These are phyloP conservation scores for Eulemur albifrons DNA, from an alignment of 2,797 vertebrate species.

Conservation along the genomic window DNA sequence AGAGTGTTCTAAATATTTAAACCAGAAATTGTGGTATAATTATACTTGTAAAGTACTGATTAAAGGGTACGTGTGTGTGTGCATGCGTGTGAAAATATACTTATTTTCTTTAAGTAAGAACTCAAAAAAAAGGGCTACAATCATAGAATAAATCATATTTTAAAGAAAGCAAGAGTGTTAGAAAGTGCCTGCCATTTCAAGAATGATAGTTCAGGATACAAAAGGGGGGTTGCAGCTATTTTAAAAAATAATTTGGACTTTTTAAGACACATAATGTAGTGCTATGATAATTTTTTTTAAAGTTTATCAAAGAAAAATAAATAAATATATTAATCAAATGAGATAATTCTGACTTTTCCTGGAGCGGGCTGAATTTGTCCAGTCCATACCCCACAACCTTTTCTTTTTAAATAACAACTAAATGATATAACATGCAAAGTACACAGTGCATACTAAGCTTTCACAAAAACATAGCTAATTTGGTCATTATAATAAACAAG, in stretches of 20 bases:
- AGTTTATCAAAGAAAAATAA: not conserved
- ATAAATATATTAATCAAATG: not conserved
- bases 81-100: not conserved
- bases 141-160: not conserved
- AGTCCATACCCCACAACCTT: fast-evolving
- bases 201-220: not conserved
- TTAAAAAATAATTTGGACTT: not conserved
- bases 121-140: not conserved
- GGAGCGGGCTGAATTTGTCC: not conserved
- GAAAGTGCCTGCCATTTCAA: not conserved
- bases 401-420: constrained; percentile 27
- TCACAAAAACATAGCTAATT: not conserved
- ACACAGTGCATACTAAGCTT: not conserved
- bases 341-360: not conserved
- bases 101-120: not conserved
- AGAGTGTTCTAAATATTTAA: not conserved
- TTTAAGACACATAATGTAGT: not conserved
- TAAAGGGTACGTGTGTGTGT: not conserved
- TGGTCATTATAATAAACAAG: not conserved
- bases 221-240: not conserved
- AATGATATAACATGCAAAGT: not conserved
- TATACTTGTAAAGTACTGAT: not conserved
- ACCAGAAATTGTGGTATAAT: not conserved
- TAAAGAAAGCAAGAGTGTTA: not conserved
- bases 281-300: not conserved